Base-by-base conservation (phyloP, 2,797 vertebrate genomes). In the Momotus momota region DNA sequence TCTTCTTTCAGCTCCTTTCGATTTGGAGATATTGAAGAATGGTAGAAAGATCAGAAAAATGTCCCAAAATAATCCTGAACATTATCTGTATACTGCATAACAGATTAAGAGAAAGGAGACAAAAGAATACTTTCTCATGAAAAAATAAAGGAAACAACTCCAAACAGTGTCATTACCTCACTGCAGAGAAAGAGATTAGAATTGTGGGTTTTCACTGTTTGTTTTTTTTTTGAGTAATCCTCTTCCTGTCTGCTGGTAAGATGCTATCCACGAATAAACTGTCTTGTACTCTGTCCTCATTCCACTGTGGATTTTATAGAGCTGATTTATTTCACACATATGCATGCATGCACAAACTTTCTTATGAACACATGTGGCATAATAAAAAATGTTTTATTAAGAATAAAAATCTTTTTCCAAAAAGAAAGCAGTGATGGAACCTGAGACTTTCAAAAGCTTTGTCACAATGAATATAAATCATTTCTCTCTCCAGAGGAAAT, bases 361-460 rank as follows among this genome's bases (percentile, higher is more conserved):
- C 65, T 64, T 75, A 88, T 27, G 35, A 51, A 84, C 31, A 58
- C 12, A 26, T 18, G 25, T 35, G 15, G 10, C 48, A 66, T 72
- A 41, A 65, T 48, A 70, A 88, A 88, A 90, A 92, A 75, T 10
- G 14, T 48, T 96, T 94, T 95, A 96, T 94, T 96, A 79, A 52
- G 15, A 88, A 69, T 52, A 60, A 90, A 93, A 94, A 73, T n/a
- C 0, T 80, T 93, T 89, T 91, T 51, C 33, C 22, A 86, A 79
- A 74, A 88, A 61, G 22, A 86, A 95, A 92, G 17, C 23, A 74
- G 14, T 67, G 66, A 79, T 72, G n/a, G 40, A 86, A 78, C 31
- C 23, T 46, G 7, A 82, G 35, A 73, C 25, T 88, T 93, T 40
- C 23, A 73, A 58, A 82, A 82, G 14, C 23, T 78, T 73, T 90